phyloP scores from a whole-genome alignment of 2,888 invertebrate species.

The Drosophila borborema region DNA sequence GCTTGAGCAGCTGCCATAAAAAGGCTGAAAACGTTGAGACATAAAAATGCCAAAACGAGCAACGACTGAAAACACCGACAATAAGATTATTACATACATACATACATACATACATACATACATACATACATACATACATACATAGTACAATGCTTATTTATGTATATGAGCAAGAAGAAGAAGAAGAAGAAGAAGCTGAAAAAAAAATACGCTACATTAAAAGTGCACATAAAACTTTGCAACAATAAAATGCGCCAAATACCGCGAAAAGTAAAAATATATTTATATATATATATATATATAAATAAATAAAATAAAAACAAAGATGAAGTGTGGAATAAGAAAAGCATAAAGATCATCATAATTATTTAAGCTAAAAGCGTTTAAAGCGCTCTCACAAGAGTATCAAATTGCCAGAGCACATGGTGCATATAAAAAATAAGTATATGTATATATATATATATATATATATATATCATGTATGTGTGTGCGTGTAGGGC shows the following conservation, averaged over 20 bases:
- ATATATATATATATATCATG: too few species aligned
- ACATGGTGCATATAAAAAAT: background rate
- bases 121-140: constrained; percentile 15
- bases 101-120: constrained; percentile 6
- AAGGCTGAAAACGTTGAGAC: constrained; percentile 44
- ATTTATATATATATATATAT: background rate
- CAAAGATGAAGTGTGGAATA: background rate
- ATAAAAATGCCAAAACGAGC: constrained; percentile 42
- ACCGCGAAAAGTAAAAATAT: constrained; percentile 27
- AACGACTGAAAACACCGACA: constrained; percentile 45
- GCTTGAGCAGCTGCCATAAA: constrained; percentile 53
- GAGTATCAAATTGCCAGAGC: constrained; percentile 32
- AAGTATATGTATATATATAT: background rate
- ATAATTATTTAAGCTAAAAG: constrained; percentile 45
- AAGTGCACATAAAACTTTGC: constrained; percentile 65
- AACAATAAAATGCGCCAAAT: constrained; percentile 55
- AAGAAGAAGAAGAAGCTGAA: background rate
- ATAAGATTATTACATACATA: constrained; percentile 45
- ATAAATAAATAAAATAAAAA: background rate
- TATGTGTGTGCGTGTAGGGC: background rate
- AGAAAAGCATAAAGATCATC: constrained; percentile 34
- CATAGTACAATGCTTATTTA: background rate
- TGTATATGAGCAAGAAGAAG: background rate
- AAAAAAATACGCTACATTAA: constrained; percentile 42
- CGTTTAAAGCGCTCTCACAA: constrained; percentile 30